Evolutionary conservation across 2,113 vertebrate genomes (phyloP), one percentile per base, ranked within the genome.

Genomic region (Vicugna pacos): DNA sequence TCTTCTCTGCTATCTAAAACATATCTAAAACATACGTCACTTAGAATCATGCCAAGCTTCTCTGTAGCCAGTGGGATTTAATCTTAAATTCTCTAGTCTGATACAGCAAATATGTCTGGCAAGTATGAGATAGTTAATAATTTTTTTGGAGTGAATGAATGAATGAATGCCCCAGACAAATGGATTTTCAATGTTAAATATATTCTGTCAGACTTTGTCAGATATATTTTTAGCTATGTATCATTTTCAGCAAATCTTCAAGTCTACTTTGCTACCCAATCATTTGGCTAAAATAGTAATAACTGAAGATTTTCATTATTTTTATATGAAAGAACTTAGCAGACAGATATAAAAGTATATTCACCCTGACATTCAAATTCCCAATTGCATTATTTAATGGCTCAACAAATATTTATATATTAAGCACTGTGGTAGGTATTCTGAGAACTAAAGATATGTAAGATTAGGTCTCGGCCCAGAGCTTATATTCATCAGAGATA

Each of bases 321-420:
- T 96, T 95, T 83, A 46, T 82, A 72, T 62, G 75, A 86, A 96
- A 94, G 38, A 96, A 93, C 19, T 79, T 85, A 96, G 38, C n/a
- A 70, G 48, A 69, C 75, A 85, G 6, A 58, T 89, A 70, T 52
- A 80, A 94, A 92, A 75, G 4, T 93, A 76, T 84, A 89, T 75
- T 93, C 75, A 91, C 76, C 81, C 24, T 93, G 19, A 42, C 81
- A 91, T 96, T 96, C 73, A 91, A 67, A 81, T 94, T 94, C 58
- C 58, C 69, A 92, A 64, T 82, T 86, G 77, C 30, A 95, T 67
- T 79, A 58, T 69, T 95, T 91, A 95, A 96, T 96, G 72, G 14
- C 35, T 91, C 85, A 79, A 91, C 84, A 96, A 97, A 91, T 95
- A 97, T 96, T 92, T 97, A 82, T 91, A 85, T 86, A 69, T 30